Evolutionary conservation across 2,888 invertebrate genomes (phyloP).

Genomic region (Cybosia mesomella): DNA sequence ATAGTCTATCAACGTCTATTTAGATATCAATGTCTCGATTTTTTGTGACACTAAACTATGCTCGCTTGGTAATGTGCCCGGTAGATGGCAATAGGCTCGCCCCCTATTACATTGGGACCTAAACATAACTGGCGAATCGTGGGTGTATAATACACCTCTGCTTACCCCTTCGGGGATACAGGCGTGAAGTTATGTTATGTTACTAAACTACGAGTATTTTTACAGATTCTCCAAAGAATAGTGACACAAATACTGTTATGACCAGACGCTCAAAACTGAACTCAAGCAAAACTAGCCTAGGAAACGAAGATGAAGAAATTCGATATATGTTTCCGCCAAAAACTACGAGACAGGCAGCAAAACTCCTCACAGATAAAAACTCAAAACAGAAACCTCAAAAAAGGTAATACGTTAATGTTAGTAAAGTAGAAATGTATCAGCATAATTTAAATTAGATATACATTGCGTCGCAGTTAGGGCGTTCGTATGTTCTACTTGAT

Average conservation of each 20-base stretch:
- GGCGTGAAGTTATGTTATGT: no score
- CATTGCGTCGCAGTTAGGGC: constrained; percentile 6
- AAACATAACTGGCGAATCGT: no score
- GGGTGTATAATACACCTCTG: no score
- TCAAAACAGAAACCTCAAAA: constrained; percentile 34
- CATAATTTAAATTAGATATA: not conserved
- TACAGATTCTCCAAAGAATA: constrained; percentile 34
- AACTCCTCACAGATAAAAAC: constrained; percentile 24
- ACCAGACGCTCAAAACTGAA: constrained; percentile 36
- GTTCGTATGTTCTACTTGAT: constrained; percentile 6
- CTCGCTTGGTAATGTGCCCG: no score
- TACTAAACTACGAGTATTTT: not conserved
- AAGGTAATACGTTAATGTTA: constrained; percentile 39
- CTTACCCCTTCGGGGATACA: no score
- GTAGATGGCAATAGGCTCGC: no score
- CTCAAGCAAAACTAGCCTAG: constrained; percentile 8
- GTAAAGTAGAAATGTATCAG: constrained; percentile 9
- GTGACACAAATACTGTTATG: constrained; percentile 25
- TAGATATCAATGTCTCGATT: not conserved
- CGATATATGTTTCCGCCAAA: constrained; percentile 56
- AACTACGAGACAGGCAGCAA: constrained; percentile 15
- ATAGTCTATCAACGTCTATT: no score
- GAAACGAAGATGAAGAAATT: constrained; percentile 37
- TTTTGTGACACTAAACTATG: not conserved
- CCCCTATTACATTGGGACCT: no score